These are phyloP conservation scores for Graphium colonna DNA, from an alignment of 2,888 invertebrate species.

Conservation along the genomic window DNA sequence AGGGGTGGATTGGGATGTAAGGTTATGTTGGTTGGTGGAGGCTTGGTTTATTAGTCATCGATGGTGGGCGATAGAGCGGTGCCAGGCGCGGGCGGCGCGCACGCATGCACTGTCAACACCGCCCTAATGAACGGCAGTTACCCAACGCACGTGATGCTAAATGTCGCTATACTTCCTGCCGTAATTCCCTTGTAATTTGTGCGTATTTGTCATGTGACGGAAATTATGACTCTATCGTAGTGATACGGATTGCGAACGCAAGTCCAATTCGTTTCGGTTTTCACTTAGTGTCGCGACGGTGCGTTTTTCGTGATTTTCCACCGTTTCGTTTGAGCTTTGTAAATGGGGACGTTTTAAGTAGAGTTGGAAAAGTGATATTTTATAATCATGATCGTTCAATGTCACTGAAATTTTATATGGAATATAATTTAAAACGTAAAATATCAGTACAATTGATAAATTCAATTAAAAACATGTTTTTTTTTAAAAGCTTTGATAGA, in stretches of 20 bases:
- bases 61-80: constrained; percentile 77
- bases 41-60: constrained; percentile 76
- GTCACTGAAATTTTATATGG: too few species aligned
- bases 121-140: constrained; percentile 78
- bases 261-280: not conserved
- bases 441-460: too few species aligned
- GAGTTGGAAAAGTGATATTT: too few species aligned
- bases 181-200: constrained; percentile 76
- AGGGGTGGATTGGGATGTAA: constrained; percentile 24
- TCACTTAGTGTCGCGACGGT: too few species aligned
- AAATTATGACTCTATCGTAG: constrained; percentile 51
- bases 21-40: constrained; percentile 32
- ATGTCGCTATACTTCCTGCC: constrained; percentile 69
- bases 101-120: constrained; percentile 78
- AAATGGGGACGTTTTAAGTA: too few species aligned
- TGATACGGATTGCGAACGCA: constrained; percentile 14
- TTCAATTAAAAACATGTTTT: too few species aligned
- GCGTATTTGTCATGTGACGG: constrained; percentile 75
- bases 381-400: too few species aligned
- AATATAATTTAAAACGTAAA: too few species aligned
- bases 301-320: too few species aligned
- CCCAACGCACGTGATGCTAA: constrained; percentile 75
- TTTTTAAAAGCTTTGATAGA: too few species aligned
- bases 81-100: constrained; percentile 73
- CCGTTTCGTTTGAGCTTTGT: too few species aligned